These are phyloP conservation scores for Diplosoma virens DNA, from an alignment of 23 tunicate species.

Conservation along the genomic window DNA sequence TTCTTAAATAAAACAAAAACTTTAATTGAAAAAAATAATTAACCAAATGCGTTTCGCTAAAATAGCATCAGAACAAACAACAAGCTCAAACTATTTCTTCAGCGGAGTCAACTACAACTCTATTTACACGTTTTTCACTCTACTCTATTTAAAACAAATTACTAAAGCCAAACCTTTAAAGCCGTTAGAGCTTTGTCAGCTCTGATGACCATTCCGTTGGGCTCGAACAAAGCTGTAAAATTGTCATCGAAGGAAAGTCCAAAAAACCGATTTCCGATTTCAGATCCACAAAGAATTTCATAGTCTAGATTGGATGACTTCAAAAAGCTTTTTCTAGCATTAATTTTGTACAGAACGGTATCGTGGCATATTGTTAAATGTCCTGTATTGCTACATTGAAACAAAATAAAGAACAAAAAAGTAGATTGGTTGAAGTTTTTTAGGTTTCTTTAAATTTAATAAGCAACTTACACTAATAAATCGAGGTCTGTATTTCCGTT, in stretches of 20 bases:
- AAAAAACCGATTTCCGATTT: slow-evolving; percentile 35
- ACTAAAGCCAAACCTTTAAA: slow-evolving; percentile 33
- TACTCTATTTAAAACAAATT: no score
- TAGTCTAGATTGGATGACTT: slow-evolving; percentile 4
- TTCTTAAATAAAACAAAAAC: no score
- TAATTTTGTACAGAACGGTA: background rate
- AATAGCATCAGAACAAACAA: no score
- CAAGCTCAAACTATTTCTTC: no score
- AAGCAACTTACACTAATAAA: slow-evolving; percentile 47
- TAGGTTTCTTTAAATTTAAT: background rate
- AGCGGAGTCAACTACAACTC: no score
- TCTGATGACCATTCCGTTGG: slow-evolving; percentile 44
- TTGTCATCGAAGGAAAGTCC: slow-evolving; percentile 36
- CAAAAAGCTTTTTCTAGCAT: slow-evolving; percentile 11
- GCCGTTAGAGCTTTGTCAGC: slow-evolving; percentile 63
- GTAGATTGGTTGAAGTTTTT: no score
- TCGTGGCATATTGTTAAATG: slow-evolving; percentile 34
- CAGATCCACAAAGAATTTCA: slow-evolving; percentile 14
- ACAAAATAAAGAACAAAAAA: no score
- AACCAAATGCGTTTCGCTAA: no score
- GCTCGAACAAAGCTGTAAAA: slow-evolving; percentile 47
- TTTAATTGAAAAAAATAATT: no score
- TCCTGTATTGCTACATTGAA: slow-evolving; percentile 49
- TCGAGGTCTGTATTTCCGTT: slow-evolving; percentile 13
- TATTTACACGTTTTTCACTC: no score